Evolutionary conservation across 53 echinoderm and acorn worm genomes (phyloP), one percentile per base, ranked within the genome.

Genomic region (Apostichopus leukothele): DNA sequence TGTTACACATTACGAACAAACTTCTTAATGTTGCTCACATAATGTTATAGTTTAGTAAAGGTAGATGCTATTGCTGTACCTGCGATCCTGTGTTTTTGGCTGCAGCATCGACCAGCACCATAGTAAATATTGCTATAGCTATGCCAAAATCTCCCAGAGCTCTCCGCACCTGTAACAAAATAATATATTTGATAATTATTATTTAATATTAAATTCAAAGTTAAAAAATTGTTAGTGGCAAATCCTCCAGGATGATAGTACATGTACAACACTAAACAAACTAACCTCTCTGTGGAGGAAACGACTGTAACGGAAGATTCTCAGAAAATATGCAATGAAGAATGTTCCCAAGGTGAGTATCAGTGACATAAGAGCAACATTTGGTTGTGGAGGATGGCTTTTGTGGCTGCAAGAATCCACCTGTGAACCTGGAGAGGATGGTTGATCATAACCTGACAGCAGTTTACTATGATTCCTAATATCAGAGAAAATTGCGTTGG

Each of bases 331-430:
- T 26, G 98, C 91, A 18, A 98, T 95, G 89, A 98, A 93, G 90
- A 95, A 98, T 5, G 98, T 98, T 50, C 98, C 98, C 60, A 94
- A 98, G 5, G 95, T 96, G 13, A 98, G 90, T 79, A 96, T 98
- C 7, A 93, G 94, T 6, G 98, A 95, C 89, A 97, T 86, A 7
- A 98, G 92, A 7, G 98, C 94, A 4, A 95, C 96, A 88, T 98
- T 98, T 14, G 98, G 98, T 74, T 90, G 88, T 8, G 96, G 93
- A 50, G 87, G 88, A 74, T 1, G 71, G 18, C 16, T 6, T 71
- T 71, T 71, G 14, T 71, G 18, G 71, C 71, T 18, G 71, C 71
- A 71, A 19, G 71, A 13, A 50, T 12, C 53, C 13, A 6, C 73
- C 78, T 9, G 14, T 53, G 60, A 67, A 77, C 67, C 16, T 86